These are phyloP conservation scores for Athripsodes cinereus DNA, from an alignment of 2,888 invertebrate genomes.

Conservation along the genomic window DNA sequence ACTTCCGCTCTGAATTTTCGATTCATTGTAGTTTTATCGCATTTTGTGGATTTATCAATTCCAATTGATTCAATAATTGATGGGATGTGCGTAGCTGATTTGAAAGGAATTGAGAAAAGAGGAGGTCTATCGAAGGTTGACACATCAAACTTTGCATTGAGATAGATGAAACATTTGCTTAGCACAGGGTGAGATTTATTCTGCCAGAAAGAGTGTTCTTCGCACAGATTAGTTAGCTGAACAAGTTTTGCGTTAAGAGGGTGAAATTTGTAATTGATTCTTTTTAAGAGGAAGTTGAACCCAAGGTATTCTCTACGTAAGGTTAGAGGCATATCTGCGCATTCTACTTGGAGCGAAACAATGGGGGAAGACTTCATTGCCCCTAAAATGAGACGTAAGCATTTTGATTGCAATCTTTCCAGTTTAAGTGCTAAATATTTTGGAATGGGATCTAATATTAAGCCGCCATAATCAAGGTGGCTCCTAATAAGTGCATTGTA, in stretches of 20 bases:
- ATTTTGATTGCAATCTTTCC: neutral
- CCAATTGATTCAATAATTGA: too few relatives aligned
- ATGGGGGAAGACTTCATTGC: neutral
- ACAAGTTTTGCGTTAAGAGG: neutral
- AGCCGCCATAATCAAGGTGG: neutral
- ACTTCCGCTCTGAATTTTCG: too few relatives aligned
- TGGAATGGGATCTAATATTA: neutral
- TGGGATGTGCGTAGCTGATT: too few relatives aligned
- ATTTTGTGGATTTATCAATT: too few relatives aligned
- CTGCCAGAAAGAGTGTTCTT: neutral
- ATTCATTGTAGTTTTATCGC: too few relatives aligned
- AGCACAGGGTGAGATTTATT: too few relatives aligned
- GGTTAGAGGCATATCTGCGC: neutral
- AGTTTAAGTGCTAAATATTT: neutral
- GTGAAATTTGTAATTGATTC: neutral
- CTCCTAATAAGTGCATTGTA: neutral
- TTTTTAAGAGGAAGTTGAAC: neutral
- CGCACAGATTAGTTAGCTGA: neutral
- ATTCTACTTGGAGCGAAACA: neutral
- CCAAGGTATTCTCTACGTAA: neutral
- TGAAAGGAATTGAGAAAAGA: too few relatives aligned
- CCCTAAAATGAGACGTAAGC: neutral
- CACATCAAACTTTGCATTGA: too few relatives aligned
- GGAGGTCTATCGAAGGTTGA: too few relatives aligned
- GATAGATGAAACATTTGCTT: too few relatives aligned